Evolutionary conservation across 2,797 vertebrate genomes (phyloP).

Genomic region (Babyrousa celebensis): DNA sequence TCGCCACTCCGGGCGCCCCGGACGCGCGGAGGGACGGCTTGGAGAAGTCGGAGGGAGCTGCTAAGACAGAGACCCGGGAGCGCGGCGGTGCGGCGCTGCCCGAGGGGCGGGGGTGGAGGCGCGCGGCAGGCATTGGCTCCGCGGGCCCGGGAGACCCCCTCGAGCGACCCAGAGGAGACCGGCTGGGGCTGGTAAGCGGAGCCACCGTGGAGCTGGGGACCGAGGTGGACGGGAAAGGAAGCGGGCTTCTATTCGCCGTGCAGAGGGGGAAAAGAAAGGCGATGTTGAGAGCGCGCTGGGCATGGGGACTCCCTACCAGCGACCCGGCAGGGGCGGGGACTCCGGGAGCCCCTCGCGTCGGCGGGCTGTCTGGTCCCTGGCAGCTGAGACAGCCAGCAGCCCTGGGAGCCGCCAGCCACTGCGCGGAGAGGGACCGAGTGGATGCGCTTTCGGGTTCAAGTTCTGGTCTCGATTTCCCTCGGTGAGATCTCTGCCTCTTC

Average conservation of each 20-base stretch:
- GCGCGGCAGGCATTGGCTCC: not conserved
- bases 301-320: not conserved
- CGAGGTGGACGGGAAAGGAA: conserved; percentile 17
- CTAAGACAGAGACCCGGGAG: conserved; percentile 1
- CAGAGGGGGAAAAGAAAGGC: not conserved
- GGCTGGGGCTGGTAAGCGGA: not conserved
- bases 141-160: not conserved
- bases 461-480: not conserved
- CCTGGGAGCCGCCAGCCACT: not conserved
- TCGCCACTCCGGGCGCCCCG: conserved; percentile 20
- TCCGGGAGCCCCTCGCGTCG: not conserved
- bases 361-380: not conserved
- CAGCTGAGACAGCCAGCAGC: not conserved
- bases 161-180: not conserved
- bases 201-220: not conserved
- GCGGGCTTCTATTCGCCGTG: not conserved
- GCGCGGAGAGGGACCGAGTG: not conserved
- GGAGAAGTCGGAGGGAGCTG: conserved; percentile 63
- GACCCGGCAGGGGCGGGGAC: not conserved
- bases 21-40: not conserved
- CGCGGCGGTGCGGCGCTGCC: not conserved
- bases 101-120: not conserved
- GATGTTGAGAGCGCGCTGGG: not conserved
- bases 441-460: not conserved
- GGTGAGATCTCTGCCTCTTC: not conserved